Evolutionary conservation across 2,888 invertebrate species (phyloP), one percentile per base, ranked within the genome.

Genomic region (Heliconius cydno): DNA sequence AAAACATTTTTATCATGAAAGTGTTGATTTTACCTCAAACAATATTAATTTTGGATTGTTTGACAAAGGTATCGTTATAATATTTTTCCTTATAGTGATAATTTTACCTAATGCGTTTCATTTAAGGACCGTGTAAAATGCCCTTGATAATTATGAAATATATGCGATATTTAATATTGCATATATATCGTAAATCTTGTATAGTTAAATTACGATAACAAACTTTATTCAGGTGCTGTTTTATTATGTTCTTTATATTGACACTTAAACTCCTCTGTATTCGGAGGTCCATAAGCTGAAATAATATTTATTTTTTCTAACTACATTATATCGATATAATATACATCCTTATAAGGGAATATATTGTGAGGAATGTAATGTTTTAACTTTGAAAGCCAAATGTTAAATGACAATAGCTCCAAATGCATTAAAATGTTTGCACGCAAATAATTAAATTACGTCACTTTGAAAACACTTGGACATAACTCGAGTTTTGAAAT

Each of bases 261-360:
- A 70, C 68, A 34, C n/a, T 68, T 22, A 34, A 68, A 68, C 67
- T 68, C n/a, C n/a, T 22, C n/a, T n/a, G 13, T 68, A 41, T 41
- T 25, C 25, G 22, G 13, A 12, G 1, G 34, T 67, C 34, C 38
- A 38, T n/a, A 3, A 38, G 68, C n/a, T 41, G 38, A 68, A 25
- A 41, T 68, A 68, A 68, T 68, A 68, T 68, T 38, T n/a, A 13
- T 41, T 38, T 68, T 65, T 65, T 30, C 7, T 15, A 3, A 65
- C 2, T 25, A 65, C 6, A 65, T 6, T 65, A 65, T 13, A 12
- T 22, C 15, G 19, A 22, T 22, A 46, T 19, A 46, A 60, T n/a
- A 60, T 60, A 12, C 25, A 63, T 25, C 25, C n/a, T 12, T 63
- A 25, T 63, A 63, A 4, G 63, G 25, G 25, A 63, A 63, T 63